Conservation (phyloP, 2,888 invertebrate genomes). For the Helobdella robusta region DNA sequence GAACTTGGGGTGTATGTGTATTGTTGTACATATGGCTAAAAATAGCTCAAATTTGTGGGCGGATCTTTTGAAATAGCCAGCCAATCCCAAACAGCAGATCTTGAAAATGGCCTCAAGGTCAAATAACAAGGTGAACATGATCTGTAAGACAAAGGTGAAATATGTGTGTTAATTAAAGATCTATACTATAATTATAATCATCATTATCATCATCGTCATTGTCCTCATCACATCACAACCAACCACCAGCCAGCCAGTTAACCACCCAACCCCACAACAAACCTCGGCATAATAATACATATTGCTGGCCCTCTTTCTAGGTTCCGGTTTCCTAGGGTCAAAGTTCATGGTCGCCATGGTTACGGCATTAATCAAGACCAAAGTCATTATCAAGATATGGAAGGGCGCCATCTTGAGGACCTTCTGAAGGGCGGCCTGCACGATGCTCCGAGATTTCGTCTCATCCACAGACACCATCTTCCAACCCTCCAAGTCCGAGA, state of each 20-base stretch:
- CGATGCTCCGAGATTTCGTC: constrained; percentile 69
- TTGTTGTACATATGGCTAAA: constrained; percentile 79
- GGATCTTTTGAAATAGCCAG: constrained; percentile 87
- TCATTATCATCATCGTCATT: background rate
- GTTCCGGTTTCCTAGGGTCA: constrained; percentile 51
- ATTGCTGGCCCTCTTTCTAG: constrained; percentile 62
- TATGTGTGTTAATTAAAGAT: background rate
- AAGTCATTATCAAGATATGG: constrained; percentile 80
- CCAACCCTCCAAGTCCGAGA: constrained; percentile 89
- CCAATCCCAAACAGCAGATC: constrained; percentile 90
- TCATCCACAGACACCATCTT: constrained; percentile 89
- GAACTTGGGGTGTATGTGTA: constrained; percentile 77
- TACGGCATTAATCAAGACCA: constrained; percentile 87
- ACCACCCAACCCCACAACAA: background rate
- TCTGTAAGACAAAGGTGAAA: no score
- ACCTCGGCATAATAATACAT: constrained; percentile 73
- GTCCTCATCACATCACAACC: background rate
- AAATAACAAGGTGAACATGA: constrained; percentile 85
- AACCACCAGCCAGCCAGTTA: background rate
- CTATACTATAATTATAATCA: no score
- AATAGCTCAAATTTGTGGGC: constrained; percentile 94
- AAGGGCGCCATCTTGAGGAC: constrained; percentile 77
- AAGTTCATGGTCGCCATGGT: constrained; percentile 83
- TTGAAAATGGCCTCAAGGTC: constrained; percentile 90
- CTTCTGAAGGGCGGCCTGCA: constrained; percentile 45